Evolutionary conservation across 1,140 invertebrate species (phyloP).

Genomic region (Laupala kohalensis): DNA sequence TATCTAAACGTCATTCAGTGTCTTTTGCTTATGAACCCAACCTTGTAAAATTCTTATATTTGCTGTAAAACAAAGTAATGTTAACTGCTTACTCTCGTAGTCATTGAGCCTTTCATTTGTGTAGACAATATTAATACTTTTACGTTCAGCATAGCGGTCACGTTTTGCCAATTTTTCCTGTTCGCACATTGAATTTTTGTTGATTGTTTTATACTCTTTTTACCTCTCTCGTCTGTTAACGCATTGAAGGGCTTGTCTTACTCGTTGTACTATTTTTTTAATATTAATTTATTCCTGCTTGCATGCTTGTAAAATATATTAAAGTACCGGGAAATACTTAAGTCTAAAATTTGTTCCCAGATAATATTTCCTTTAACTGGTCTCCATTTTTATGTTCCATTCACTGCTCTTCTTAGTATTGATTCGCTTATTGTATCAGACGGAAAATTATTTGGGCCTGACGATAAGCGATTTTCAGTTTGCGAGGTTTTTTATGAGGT

Average conservation of each 20-base stretch:
- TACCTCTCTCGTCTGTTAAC: too few species aligned
- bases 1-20: too few species aligned
- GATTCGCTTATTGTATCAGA: neutral
- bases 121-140: too few species aligned
- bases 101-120: too few species aligned
- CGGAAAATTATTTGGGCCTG: neutral
- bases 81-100: too few species aligned
- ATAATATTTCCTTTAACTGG: neutral
- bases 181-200: too few species aligned
- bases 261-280: neutral
- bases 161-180: too few species aligned
- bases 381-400: neutral
- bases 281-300: neutral
- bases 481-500: neutral
- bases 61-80: too few species aligned
- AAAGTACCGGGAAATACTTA: neutral
- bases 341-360: neutral
- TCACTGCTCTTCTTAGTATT: neutral
- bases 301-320: neutral
- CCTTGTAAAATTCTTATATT: too few species aligned
- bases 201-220: too few species aligned
- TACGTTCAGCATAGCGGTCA: too few species aligned
- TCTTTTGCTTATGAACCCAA: too few species aligned
- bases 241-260: neutral
- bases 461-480: neutral